phyloP scores from a whole-genome alignment of 1,140 invertebrate species.

The Procambarus clarkii region DNA sequence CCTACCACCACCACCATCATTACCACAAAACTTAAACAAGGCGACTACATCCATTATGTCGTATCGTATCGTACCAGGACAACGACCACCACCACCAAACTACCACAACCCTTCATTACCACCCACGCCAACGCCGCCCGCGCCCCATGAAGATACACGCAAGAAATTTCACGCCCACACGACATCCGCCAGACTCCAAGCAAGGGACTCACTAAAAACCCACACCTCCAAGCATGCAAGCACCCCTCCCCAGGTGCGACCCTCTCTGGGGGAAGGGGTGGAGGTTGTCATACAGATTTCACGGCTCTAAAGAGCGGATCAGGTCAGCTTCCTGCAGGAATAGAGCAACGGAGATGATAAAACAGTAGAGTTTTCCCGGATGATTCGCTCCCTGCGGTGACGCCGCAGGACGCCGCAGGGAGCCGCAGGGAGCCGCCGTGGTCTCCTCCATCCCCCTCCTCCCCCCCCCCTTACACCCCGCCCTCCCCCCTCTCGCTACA shows the following conservation, averaged over 20 bases:
- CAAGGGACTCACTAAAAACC: no score
- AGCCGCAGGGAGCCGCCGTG: slow-evolving; percentile 17
- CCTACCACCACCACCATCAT: no score
- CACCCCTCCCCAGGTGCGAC: no score
- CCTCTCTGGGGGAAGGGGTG: no score
- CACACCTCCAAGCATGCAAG: no score
- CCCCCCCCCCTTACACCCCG: no score
- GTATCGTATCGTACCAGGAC: no score
- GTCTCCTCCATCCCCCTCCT: neutral
- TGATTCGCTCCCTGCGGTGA: slow-evolving; percentile 23
- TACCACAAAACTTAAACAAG: no score
- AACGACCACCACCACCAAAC: no score
- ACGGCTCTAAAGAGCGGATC: neutral
- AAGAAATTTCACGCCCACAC: slow-evolving; percentile 8
- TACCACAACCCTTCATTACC: no score
- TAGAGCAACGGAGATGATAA: slow-evolving; percentile 34
- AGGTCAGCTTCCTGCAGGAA: neutral
- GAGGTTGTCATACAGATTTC: neutral
- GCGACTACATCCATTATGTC: no score
- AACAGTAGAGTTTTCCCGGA: slow-evolving; percentile 40
- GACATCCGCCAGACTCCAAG: neutral
- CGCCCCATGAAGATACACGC: neutral
- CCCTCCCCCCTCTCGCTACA: neutral
- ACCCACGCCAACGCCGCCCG: neutral
- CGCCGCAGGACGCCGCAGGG: neutral